Conservation (phyloP, 2,888 invertebrate genomes). For the Rhingia rostrata region DNA sequence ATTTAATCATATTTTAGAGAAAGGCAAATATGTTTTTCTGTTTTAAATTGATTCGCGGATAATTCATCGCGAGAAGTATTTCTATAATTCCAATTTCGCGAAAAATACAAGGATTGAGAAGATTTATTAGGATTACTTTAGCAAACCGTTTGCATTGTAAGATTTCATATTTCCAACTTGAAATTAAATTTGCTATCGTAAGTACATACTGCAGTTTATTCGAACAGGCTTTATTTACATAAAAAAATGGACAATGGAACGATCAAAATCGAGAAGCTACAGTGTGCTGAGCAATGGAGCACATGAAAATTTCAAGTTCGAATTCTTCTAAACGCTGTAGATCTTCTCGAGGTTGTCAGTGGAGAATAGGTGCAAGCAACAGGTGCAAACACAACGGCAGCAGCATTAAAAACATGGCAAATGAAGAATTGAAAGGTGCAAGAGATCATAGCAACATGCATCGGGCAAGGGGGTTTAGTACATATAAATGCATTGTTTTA, state of each 20-base stretch:
- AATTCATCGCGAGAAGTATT: constrained; percentile 32
- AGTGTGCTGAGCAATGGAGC: constrained; percentile 30
- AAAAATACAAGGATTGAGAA: constrained; percentile 1
- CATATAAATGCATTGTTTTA: constrained; percentile 63
- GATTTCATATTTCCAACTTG: neutral
- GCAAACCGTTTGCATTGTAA: neutral
- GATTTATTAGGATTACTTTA: neutral
- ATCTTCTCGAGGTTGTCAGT: constrained; percentile 23
- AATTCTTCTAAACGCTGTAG: constrained; percentile 24
- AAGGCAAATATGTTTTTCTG: neutral
- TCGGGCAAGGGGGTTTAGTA: constrained; percentile 42
- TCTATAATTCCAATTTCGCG: constrained; percentile 12
- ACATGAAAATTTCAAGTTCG: constrained; percentile 35
- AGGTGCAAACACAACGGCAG: neutral
- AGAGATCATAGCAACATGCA: constrained; percentile 49
- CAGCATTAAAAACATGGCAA: neutral
- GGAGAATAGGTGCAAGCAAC: neutral
- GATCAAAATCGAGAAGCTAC: constrained; percentile 21
- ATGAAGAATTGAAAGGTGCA: constrained; percentile 42
- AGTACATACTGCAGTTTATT: too few relatives aligned
- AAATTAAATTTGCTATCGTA: too few relatives aligned
- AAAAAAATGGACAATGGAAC: constrained; percentile 26
- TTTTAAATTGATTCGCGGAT: too few relatives aligned
- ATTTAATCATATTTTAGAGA: neutral
- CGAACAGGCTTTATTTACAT: neutral